Evolutionary conservation across 2,113 vertebrate genomes (phyloP).

Genomic region (Cyanoramphus novaezelandiae): DNA sequence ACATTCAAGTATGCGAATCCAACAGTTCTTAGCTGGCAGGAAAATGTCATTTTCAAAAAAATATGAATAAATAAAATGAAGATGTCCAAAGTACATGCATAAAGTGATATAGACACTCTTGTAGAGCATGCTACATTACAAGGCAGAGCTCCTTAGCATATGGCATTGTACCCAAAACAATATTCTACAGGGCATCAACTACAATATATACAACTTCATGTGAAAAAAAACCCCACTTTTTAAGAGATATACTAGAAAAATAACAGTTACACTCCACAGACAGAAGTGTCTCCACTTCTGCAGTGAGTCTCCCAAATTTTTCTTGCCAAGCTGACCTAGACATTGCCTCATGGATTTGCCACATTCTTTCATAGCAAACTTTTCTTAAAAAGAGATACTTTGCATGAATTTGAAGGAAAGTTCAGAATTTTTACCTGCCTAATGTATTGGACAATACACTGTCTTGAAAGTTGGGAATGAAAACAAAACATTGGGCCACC

Average conservation of each 20-base stretch:
- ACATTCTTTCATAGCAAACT: background rate
- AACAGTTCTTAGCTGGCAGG: background rate
- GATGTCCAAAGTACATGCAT: background rate
- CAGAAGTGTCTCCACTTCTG: background rate
- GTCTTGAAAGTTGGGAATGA: background rate
- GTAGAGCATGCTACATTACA: background rate
- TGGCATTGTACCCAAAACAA: background rate
- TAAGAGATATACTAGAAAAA: background rate
- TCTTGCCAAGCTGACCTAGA: background rate
- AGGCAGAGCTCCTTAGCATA: background rate
- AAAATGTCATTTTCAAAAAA: background rate
- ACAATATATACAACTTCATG: background rate
- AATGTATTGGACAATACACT: background rate
- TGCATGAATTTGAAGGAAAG: no score
- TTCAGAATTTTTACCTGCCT: background rate
- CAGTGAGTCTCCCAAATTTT: background rate
- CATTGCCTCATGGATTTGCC: background rate
- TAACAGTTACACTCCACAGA: background rate
- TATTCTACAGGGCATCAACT: background rate
- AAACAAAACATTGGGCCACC: background rate
- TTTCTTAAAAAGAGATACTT: no score
- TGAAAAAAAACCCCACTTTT: background rate
- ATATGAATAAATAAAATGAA: background rate
- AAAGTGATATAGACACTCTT: background rate
- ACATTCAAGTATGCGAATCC: background rate